Conservation (phyloP, 2,888 invertebrate genomes). For the Odontocolon sp. region DNA sequence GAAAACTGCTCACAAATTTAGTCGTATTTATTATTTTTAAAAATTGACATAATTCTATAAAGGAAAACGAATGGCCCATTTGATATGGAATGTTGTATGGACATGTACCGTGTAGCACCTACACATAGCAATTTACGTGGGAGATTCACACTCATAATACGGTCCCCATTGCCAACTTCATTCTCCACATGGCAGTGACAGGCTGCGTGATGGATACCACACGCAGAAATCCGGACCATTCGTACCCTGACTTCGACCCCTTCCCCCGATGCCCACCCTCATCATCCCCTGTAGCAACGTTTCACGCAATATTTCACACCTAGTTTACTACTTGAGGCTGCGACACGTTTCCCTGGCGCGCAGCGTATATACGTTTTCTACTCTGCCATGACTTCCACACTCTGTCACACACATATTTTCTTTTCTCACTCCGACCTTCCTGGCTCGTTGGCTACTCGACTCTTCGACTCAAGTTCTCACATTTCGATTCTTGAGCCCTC, state of each 20-base stretch:
- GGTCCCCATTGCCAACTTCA: constrained; percentile 55
- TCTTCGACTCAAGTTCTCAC: constrained; percentile 5
- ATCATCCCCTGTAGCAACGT: constrained; percentile 34
- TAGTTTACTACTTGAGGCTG: constrained; percentile 64
- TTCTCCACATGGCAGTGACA: constrained; percentile 69
- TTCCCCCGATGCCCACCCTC: constrained; percentile 37
- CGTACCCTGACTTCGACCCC: constrained; percentile 38
- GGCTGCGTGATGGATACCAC: constrained; percentile 69
- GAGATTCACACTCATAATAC: constrained; percentile 48
- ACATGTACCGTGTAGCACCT: too few species aligned
- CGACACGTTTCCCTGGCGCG: constrained; percentile 29
- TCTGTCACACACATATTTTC: neutral
- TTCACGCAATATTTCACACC: constrained; percentile 67
- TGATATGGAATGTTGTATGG: too few species aligned
- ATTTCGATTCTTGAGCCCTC: constrained; percentile 1
- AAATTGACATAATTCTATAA: too few species aligned
- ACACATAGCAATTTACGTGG: constrained; percentile 43
- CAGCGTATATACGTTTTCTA: constrained; percentile 30
- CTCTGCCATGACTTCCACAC: constrained; percentile 3
- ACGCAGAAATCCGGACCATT: constrained; percentile 41
- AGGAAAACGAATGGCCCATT: too few species aligned
- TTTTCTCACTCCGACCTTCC: neutral
- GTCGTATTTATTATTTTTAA: too few species aligned
- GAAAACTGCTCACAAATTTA: too few species aligned
- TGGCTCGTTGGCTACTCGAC: neutral